Conservation (phyloP, 2,888 invertebrate species). For the Caenorhabditis japonica region DNA sequence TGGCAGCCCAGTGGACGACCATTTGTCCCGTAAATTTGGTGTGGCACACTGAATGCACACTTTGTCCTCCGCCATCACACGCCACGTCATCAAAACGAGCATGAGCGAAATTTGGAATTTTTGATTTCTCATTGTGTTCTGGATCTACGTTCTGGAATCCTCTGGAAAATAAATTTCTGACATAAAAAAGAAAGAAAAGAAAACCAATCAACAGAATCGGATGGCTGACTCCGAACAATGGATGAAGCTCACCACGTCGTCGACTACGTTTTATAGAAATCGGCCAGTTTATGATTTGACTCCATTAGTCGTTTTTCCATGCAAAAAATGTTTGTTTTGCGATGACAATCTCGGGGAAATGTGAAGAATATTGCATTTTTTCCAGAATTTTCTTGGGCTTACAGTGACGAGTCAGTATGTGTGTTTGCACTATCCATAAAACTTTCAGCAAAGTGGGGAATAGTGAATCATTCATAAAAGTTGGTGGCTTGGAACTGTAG, state of each 20-base stretch:
- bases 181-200: not conserved
- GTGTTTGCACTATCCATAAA: too few species aligned
- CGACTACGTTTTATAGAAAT: too few species aligned
- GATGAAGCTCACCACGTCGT: too few species aligned
- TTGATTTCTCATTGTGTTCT: not conserved
- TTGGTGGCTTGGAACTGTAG: too few species aligned
- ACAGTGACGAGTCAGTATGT: too few species aligned
- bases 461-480: too few species aligned
- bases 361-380: too few species aligned
- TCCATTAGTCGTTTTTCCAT: constrained; percentile 2
- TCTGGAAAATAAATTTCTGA: constrained; percentile 6
- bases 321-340: not conserved
- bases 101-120: not conserved
- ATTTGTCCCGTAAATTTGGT: constrained; percentile 40
- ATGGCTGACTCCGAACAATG: constrained; percentile 8
- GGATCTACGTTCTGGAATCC: constrained; percentile 3
- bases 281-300: constrained; percentile 20
- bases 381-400: too few species aligned
- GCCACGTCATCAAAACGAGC: constrained; percentile 9
- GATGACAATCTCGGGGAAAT: not conserved
- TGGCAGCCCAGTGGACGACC: constrained; percentile 52
- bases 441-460: too few species aligned
- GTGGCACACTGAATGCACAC: constrained; percentile 47
- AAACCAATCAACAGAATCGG: not conserved
- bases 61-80: constrained; percentile 3